Percentiles rank a stretch among this genome's conserved stretches.
These are phyloP conservation scores for Synanthedon tipuliformis DNA, from an alignment of 2,888 invertebrate genomes.

Conservation along the genomic window DNA sequence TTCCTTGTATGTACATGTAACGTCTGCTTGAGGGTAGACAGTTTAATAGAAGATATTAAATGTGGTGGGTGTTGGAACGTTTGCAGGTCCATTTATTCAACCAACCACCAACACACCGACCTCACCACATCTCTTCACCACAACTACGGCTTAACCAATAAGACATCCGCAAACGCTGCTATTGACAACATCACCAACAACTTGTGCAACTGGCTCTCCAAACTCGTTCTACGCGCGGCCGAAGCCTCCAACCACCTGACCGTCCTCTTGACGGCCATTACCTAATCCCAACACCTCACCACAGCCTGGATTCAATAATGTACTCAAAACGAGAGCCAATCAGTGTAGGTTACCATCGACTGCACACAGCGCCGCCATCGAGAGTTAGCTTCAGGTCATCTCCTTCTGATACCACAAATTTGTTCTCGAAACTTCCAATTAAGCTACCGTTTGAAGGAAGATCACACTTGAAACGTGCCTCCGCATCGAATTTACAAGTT, in stretches of 20 bases:
- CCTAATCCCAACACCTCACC: constrained; percentile 39
- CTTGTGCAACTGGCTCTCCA: constrained; percentile 58
- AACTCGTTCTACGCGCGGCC: constrained; percentile 54
- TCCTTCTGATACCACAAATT: constrained; percentile 40
- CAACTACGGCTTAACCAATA: constrained; percentile 61
- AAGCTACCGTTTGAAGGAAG: constrained; percentile 46
- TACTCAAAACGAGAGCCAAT: constrained; percentile 28
- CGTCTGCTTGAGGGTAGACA: background rate
- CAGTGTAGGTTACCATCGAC: constrained; percentile 47
- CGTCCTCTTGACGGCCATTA: constrained; percentile 54
- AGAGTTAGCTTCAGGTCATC: constrained; percentile 42
- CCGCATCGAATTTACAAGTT: constrained; percentile 36
- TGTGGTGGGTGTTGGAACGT: constrained; percentile 72
- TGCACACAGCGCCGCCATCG: constrained; percentile 54
- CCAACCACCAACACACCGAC: constrained; percentile 69
- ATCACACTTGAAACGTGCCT: constrained; percentile 37
- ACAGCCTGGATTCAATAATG: constrained; percentile 28
- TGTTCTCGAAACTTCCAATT: constrained; percentile 46
- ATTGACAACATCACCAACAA: constrained; percentile 51
- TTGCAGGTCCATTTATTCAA: constrained; percentile 71
- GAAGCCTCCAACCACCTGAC: constrained; percentile 50
- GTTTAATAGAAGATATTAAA: constrained; percentile 51
- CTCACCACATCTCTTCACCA: constrained; percentile 68
- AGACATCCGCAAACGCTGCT: constrained; percentile 59
- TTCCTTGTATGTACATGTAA: background rate